Base-by-base conservation (phyloP, 1,140 invertebrate species). In the Plectrocnemia conspersa region DNA sequence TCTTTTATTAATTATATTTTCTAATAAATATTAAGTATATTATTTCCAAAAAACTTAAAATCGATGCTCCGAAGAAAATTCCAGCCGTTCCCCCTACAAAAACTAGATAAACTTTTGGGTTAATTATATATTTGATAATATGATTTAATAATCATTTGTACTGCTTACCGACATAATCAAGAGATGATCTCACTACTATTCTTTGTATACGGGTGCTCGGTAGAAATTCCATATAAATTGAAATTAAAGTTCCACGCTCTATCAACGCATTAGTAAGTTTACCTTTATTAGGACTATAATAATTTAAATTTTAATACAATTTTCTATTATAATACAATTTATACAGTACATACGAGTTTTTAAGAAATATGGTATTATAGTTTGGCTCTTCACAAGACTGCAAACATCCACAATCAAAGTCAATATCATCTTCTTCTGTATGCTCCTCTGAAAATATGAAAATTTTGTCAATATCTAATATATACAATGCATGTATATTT, bases 11-110 rank as follows among this genome's bases (percentile, higher is more conserved):
- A 24, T 36, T 6, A 44, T 56, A 45, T 54, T 56, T 61, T 46
- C 64, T 59, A 36, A 71, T 41, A 33, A 69, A 68, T 9, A 76
- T 46, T 53, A 78, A 65, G 54, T 79, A 79, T 16, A 77, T 55
- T 16, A 74, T 59, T 63, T 82, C 79, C 2, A 81, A 66, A 2
- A 79, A 59, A 25, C 74, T 80, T 15, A 80, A 48, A 11, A 79
- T 64, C 35, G 77, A 80, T 16, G 75, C 77, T 42, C 79, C 80
- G 49, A 79, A 76, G 61, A 81, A 82, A 15, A 82, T 65, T 3
- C 78, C 77, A 13, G 73, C 68, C 9, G 74, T 70, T 33, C 79
- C 77, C 42, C 77, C 79, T 42, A 81, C 66, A 7, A 77, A 76
- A 58, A 80, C 78, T 81, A 56, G 44, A 50, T 13, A 40, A 2